Base-by-base conservation (phyloP, 2,113 vertebrate species). In the Maccullochella peelii region DNA sequence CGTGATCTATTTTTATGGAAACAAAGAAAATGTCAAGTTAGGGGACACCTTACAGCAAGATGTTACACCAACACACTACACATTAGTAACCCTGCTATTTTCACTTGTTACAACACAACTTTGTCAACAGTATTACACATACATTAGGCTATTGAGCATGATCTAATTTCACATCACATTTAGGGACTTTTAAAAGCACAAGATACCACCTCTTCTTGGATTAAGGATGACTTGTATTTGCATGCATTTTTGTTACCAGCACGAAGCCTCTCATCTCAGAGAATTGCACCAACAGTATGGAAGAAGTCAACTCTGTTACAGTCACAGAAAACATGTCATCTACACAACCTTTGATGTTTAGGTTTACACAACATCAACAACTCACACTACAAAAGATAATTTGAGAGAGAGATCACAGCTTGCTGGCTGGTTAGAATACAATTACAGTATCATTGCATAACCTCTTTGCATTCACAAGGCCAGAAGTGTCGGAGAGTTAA, bases 401-500 rank as follows among this genome's bases (percentile, higher is more conserved):
- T 87, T 86, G 62, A 81, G 79, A 77, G 73, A 85, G 52, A 78
- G 74, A 90, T 69, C 61, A 63, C 88, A 92, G 89, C 90, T 91
- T 89, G 78, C 83, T 86, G 85, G 83, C 88, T 93, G 88, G 77
- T 90, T 85, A 71, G 50, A 77, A 83, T 74, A 84, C 49, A 84
- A 74, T 74, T 80, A 80, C 77, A 79, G 38, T 83, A 79, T 82
- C 80, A 40, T 91, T 91, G 90, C 89, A 90, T 90, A 90, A 85
- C 68, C 57, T 77, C 25, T 91, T 88, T 89, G 73, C 84, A 83
- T 93, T 95, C 91, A 96, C 94, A 95, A 88, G 67, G 88, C 92
- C 87, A 94, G 95, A 83, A 99, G 96, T 15, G 97, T 99, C 21
- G 98, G 97, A 40, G 97, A 99, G 95, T 97, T 97, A 68, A 99